Base-by-base conservation (phyloP, 2,797 vertebrate genomes). In the Bovichtus variegatus region DNA sequence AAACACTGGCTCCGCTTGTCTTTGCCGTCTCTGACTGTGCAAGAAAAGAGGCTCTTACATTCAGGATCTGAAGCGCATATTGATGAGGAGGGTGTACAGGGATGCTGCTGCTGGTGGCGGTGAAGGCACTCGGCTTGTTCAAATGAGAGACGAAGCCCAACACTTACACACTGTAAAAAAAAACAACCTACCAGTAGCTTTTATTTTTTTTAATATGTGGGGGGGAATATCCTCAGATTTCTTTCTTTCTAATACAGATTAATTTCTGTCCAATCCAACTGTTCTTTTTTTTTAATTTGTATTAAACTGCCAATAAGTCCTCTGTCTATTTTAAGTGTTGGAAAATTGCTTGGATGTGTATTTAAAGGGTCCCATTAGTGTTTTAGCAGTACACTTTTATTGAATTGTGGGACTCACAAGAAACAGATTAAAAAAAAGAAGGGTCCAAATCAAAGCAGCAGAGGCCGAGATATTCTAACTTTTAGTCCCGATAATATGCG, bases 151-250 rank as follows among this genome's bases (percentile, higher is more conserved):
- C 66, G 83, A 65, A 87, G 83, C 78, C 73, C 80, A 59, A 44
- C 76, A 86, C 83, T 79, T 51, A 1, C 49, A 78, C 92, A 88
- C 92, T 93, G 87, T 78, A 90, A 89, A 86, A 89, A 88, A 83
- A 88, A 85, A 85, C 9, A 49, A 41, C 6, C 55, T 72, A 63
- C 57, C 78, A 63, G 72, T 64, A 43, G 80, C 81, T 9, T 34
- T 34, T 34, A 34, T 34, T 34, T 34, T 34, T 34, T 34, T 34
- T 34, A 27, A n/a, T 27, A 27, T 27, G 6, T 25, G 23, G 10
- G 7, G 0, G 2, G 1, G 6, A n/a, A 44, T 43, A 67, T 31
- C 6, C 21, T 16, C 9, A 16, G 10, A 21, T 40, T 18, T 1
- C 12, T 23, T 27, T 31, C 16, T 44, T 11, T 21, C 2, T 38